Evolutionary conservation across 2,113 vertebrate genomes (phyloP), one percentile per base, ranked within the genome.

Genomic region (Amazona guildingii): DNA sequence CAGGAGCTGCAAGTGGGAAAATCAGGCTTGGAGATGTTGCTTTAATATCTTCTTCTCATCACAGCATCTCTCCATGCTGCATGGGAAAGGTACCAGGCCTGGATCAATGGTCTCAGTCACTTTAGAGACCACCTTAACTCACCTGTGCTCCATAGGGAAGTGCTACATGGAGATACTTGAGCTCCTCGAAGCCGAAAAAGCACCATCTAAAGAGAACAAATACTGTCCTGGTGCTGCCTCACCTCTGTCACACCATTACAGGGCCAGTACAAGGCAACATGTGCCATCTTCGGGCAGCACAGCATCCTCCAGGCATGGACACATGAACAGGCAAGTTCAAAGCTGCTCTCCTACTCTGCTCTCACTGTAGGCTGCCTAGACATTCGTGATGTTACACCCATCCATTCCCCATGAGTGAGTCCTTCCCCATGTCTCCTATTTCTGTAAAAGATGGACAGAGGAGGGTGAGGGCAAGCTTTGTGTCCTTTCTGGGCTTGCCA

Each of bases 381-480:
- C n/a, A 15, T 87, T 28, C 13, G 3, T 72, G 85, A 25, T 33
- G 5, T 69, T 49, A 27, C 33, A 55, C 11, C 23, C 76, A 43
- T n/a, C 52, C 52, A 15, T 23, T 69, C 20, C 46, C 11, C 24
- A 23, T 0, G 3, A 41, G 10, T 5, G 10, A 49, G 31, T 43
- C 35, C 48, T 51, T 72, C 37, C 37, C 1, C 0, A 0, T 6
- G n/a, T 19, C 78, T 70, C 57, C 33, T 35, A 3, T 64, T 93
- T 82, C 41, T 6, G 1, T 7, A 61, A 55, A 88, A 82, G 10
- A 49, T 0, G 1, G 55, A 31, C 9, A 81, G 57, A 9, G 3
- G 2, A 64, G 44, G 35, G 8, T 29, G n/a, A 91, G 49, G 37
- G 55, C 21, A 44, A 86, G 62, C 25, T 66, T 46, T 59, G 43